These are phyloP conservation scores for Brachymystax lenok DNA, from an alignment of 2,797 vertebrate species.

Conservation along the genomic window DNA sequence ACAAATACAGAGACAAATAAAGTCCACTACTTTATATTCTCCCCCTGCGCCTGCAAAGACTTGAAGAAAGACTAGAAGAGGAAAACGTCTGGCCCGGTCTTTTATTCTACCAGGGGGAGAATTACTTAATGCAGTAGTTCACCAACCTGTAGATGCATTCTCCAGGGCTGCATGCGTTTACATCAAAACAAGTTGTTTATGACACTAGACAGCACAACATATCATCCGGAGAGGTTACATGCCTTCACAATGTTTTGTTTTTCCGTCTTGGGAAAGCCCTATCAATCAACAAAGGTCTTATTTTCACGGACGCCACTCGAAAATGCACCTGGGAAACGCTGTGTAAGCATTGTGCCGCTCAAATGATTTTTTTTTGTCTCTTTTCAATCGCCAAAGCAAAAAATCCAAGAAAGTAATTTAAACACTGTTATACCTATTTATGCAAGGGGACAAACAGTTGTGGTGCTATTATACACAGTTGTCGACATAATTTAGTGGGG, in stretches of 20 bases:
- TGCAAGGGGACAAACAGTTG: slow-evolving; percentile 82
- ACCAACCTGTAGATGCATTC: neutral
- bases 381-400: slow-evolving; percentile 67
- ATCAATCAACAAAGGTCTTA: slow-evolving; percentile 50
- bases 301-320: slow-evolving; percentile 60
- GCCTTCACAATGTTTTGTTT: slow-evolving; percentile 40
- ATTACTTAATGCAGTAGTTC: too few species aligned
- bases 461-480: slow-evolving; percentile 81
- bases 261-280: slow-evolving; percentile 43
- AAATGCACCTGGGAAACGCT: slow-evolving; percentile 68
- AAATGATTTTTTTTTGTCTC: slow-evolving; percentile 76
- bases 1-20: too few species aligned
- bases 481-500: slow-evolving; percentile 83
- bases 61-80: too few species aligned
- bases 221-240: slow-evolving; percentile 33
- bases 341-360: slow-evolving; percentile 71
- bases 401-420: slow-evolving; percentile 62
- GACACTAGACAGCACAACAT: neutral
- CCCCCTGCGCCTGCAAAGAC: too few species aligned
- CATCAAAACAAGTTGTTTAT: slow-evolving; percentile 42
- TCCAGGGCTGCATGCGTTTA: neutral
- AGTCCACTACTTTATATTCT: too few species aligned
- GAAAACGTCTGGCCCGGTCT: too few species aligned
- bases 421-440: slow-evolving; percentile 84
- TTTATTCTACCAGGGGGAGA: too few species aligned